Conservation (phyloP, 2,888 invertebrate genomes). For the Ophion obscuratus region DNA sequence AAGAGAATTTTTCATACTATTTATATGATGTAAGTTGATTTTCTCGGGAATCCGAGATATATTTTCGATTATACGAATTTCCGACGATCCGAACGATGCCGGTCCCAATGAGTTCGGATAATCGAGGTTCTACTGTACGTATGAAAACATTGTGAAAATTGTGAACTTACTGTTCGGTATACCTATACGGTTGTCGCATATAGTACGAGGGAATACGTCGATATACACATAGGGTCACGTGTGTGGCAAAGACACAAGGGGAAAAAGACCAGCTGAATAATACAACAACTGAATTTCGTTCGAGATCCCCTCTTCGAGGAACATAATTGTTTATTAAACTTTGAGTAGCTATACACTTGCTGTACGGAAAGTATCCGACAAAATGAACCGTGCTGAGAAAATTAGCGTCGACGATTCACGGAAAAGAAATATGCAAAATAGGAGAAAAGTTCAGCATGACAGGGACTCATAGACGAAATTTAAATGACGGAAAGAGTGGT, state of each 20-base stretch:
- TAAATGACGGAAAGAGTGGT: not conserved
- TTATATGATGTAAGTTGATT: no score
- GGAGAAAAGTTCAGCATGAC: not conserved
- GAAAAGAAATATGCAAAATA: not conserved
- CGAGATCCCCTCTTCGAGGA: not conserved
- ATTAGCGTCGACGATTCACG: not conserved
- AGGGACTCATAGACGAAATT: not conserved
- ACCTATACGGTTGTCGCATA: not conserved
- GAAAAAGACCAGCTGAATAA: constrained; percentile 31
- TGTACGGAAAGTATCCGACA: not conserved
- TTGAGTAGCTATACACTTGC: not conserved
- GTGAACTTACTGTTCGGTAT: constrained; percentile 23
- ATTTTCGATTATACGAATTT: no score
- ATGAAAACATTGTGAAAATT: constrained; percentile 22
- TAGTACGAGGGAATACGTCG: constrained; percentile 36
- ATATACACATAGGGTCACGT: constrained; percentile 15
- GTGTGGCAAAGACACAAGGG: not conserved
- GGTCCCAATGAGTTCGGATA: no score
- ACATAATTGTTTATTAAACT: constrained; percentile 18
- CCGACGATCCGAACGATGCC: no score
- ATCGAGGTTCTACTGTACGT: not conserved
- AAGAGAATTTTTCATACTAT: no score
- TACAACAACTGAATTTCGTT: constrained; percentile 13
- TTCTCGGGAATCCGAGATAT: no score
- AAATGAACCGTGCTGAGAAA: not conserved